Percentiles rank a stretch among this genome's conserved stretches.
These are phyloP conservation scores for Leptogaster cylindrica DNA, from an alignment of 2,888 invertebrate genomes.

Conservation along the genomic window DNA sequence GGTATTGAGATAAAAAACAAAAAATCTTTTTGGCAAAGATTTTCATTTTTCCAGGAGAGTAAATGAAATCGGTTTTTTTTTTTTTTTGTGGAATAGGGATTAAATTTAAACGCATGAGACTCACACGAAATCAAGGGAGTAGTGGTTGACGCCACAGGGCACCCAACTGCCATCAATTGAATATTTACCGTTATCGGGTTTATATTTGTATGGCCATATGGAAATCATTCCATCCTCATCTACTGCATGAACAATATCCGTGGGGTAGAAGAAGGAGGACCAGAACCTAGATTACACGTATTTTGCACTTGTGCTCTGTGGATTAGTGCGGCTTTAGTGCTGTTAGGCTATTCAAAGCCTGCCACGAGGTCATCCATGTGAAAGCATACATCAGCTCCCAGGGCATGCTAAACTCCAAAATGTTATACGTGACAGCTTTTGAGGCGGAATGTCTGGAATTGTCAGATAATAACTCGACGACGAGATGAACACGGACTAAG, in stretches of 20 bases:
- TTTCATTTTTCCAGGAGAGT: too few species aligned
- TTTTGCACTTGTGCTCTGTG: conserved; percentile 1
- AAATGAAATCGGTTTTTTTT: too few species aligned
- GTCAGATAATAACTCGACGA: conserved; percentile 16
- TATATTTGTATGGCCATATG: neutral
- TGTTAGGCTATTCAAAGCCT: neutral
- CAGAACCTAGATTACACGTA: conserved; percentile 5
- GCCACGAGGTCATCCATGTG: conserved; percentile 16
- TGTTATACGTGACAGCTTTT: conserved; percentile 28
- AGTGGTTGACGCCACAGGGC: neutral
- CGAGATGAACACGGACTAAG: neutral
- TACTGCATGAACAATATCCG: neutral
- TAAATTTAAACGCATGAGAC: too few species aligned
- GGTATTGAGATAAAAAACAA: too few species aligned
- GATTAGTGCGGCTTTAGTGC: conserved; percentile 6
- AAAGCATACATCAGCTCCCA: neutral
- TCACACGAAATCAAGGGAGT: neutral
- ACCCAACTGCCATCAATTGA: neutral
- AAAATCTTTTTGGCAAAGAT: too few species aligned
- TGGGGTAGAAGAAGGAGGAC: neutral
- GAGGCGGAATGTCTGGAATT: conserved; percentile 4
- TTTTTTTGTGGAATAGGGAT: too few species aligned
- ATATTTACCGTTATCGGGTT: conserved; percentile 2
- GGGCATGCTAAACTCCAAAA: neutral
- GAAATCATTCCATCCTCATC: neutral